A percentile compares a stretch with the other conserved stretches of the same genome.
phyloP scores from a whole-genome alignment of 2,888 invertebrate species.

The Antheraea assamensis region DNA sequence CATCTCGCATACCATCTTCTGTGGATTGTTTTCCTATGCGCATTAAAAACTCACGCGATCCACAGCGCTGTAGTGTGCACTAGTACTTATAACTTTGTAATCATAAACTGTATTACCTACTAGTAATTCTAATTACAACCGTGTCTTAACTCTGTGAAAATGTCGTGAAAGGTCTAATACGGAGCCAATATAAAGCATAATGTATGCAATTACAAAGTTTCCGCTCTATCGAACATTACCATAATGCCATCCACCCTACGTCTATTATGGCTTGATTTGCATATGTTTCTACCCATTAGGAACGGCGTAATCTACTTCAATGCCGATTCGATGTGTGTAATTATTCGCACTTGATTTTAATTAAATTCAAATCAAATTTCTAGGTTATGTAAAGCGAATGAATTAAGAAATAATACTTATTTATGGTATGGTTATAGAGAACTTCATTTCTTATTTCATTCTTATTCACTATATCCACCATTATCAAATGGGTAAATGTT shows the following conservation, averaged over 20 bases:
- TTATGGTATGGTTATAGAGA: no score
- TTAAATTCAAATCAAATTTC: slow-evolving; percentile 24
- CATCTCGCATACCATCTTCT: no score
- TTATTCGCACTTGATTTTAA: slow-evolving; percentile 36
- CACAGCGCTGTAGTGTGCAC: no score
- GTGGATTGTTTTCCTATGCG: no score
- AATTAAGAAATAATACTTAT: no score
- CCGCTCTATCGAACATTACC: slow-evolving; percentile 33
- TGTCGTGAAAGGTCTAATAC: slow-evolving; percentile 18
- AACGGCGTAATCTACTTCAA: slow-evolving; percentile 32
- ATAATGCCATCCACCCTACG: slow-evolving; percentile 26
- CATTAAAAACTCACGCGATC: no score
- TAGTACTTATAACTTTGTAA: not conserved
- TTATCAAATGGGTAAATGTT: no score
- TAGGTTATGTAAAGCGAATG: not conserved
- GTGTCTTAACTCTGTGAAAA: slow-evolving; percentile 7
- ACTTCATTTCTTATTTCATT: no score
- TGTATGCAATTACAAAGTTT: slow-evolving; percentile 35
- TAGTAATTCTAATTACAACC: not conserved
- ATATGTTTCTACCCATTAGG: slow-evolving; percentile 39
- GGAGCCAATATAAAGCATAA: slow-evolving; percentile 21
- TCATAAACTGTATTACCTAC: not conserved
- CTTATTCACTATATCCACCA: no score
- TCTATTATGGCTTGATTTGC: slow-evolving; percentile 32
- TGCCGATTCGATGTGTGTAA: slow-evolving; percentile 35